Evolutionary conservation across 2,113 vertebrate species (phyloP).

Genomic region (Machaerirhynchus nigripectus): DNA sequence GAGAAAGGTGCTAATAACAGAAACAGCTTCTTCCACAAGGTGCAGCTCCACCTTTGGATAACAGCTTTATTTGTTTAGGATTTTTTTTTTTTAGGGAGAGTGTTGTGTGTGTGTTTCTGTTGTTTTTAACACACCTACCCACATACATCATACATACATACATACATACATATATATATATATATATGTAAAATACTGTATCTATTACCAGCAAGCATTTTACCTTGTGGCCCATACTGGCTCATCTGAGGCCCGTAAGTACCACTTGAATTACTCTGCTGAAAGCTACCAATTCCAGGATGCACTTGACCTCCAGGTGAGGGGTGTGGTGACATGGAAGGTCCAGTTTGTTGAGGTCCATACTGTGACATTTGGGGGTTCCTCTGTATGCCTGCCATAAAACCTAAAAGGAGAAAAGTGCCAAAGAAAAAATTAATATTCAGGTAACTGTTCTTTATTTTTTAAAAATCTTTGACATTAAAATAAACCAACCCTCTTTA

Average conservation of each 20-base stretch:
- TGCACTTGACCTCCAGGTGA: constrained; percentile 88
- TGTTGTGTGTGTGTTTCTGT: background rate
- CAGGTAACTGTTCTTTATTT: background rate
- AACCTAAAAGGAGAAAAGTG: constrained; percentile 74
- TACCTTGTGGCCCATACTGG: constrained; percentile 94
- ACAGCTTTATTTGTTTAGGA: background rate
- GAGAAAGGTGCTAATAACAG: background rate
- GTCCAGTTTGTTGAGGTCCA: constrained; percentile 85
- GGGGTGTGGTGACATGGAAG: constrained; percentile 90
- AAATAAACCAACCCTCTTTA: background rate
- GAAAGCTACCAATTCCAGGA: constrained; percentile 84
- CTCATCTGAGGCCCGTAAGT: constrained; percentile 88
- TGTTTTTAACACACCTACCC: background rate
- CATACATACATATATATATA: background rate
- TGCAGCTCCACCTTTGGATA: background rate
- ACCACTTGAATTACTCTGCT: constrained; percentile 85
- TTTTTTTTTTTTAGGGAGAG: background rate
- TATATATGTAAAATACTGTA: background rate
- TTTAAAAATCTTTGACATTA: background rate
- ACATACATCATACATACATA: rapidly evolving
- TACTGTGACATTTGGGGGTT: constrained; percentile 88
- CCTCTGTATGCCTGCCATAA: constrained; percentile 88
- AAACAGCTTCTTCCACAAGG: background rate
- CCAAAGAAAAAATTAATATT: background rate
- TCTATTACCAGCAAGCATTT: background rate